phyloP scores from a whole-genome alignment of 2,113 vertebrate genomes.

The Himantopus leucocephalus region DNA sequence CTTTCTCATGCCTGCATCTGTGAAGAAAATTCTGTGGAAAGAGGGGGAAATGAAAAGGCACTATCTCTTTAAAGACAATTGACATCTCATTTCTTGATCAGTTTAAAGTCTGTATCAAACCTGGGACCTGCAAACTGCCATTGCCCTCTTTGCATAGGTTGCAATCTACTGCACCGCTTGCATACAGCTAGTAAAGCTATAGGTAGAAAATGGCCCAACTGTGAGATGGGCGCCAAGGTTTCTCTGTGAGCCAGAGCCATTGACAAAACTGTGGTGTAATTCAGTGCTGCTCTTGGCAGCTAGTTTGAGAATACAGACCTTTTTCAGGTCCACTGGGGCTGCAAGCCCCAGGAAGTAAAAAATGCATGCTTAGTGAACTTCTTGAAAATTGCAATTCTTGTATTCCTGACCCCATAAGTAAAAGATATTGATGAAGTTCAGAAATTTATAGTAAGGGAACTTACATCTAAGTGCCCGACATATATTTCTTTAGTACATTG shows the following conservation, averaged over 20 bases:
- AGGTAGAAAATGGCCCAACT: neutral
- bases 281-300: neutral
- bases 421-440: neutral
- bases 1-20: neutral
- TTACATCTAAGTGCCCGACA: neutral
- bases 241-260: neutral
- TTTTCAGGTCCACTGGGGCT: neutral
- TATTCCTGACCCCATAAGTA: neutral
- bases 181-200: neutral
- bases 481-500: neutral
- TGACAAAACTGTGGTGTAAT: neutral
- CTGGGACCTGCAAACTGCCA: neutral
- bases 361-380: neutral
- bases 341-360: neutral
- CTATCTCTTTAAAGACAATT: neutral
- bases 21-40: neutral
- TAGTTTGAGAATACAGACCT: neutral
- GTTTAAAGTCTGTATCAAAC: neutral
- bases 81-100: neutral
- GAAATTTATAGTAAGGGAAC: neutral
- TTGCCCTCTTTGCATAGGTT: neutral
- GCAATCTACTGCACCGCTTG: neutral
- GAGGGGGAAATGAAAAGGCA: neutral
- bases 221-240: neutral
- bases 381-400: neutral